Base-by-base conservation (phyloP, 2,113 vertebrate genomes). In the Cavia aperea region DNA sequence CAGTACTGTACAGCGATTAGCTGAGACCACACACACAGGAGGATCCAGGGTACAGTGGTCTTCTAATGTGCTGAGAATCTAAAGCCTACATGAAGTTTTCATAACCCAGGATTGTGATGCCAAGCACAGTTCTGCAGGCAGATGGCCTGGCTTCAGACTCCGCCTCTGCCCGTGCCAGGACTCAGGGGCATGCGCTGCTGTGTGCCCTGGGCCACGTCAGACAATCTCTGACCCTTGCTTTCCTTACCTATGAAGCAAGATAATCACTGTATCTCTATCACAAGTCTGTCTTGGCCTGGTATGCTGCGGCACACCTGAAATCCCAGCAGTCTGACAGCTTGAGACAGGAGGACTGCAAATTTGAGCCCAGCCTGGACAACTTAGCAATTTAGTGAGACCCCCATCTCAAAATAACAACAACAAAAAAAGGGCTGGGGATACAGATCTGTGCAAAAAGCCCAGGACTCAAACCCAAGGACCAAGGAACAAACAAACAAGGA, bases 71-170 rank as follows among this genome's bases (percentile, higher is more conserved):
- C 49, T 83, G 68, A 92, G 89, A 85, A 77, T 70, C 29, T 88
- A 90, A 92, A 79, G 60, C 39, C 73, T 93, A 31, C 39, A 63
- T 86, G 51, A 92, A 88, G 73, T 78, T 93, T 92, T 90, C 68
- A 86, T 43, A 85, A 85, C 88, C 73, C 63, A 86, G 65, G 90
- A 63, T 12, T 78, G 49, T 77, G 49, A 23, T 58, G 68, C 88
- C 86, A 36, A 85, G 68, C 51, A 72, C 0, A 88, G 73, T n/a
- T 90, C 72, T 93, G 58, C 15, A 90, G 72, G 77, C 72, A 68
- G 68, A 81, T 39, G 84, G 62, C 36, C 77, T 70, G 68, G 33
- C 85, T 95, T 85, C 86, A 77, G 58, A 58, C 63, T 49, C 58
- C 51, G 70, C 23, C 60, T 70, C n/a, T 89, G 7, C 60, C 68